Evolutionary conservation across 2,113 vertebrate genomes (phyloP).

Genomic region (Ranitomeya imitator): DNA sequence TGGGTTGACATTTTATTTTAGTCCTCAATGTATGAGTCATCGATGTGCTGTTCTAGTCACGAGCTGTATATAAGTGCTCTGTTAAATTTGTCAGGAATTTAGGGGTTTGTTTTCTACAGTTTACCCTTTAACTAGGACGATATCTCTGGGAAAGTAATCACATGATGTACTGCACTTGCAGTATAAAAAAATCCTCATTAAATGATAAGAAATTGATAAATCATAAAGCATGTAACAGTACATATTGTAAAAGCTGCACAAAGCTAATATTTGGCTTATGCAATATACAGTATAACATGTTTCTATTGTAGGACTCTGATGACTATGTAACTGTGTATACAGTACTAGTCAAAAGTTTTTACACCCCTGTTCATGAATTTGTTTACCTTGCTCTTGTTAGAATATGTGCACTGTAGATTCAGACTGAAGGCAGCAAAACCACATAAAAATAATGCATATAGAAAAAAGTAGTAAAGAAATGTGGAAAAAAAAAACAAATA

Average conservation of each 20-base stretch:
- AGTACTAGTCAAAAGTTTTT: no score
- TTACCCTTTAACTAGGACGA: not conserved
- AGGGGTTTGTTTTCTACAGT: conserved; percentile 16
- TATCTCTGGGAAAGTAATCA: not conserved
- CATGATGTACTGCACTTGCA: not conserved
- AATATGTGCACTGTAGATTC: no score
- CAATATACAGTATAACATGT: no score
- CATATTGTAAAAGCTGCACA: accelerated
- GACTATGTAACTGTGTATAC: no score
- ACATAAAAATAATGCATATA: no score
- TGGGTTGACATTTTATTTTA: conserved; percentile 40
- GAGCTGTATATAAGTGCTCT: not conserved
- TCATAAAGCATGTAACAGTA: not conserved
- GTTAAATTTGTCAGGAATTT: not conserved
- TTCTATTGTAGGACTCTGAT: no score
- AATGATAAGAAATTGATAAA: not conserved
- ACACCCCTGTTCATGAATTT: no score
- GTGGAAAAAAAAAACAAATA: no score
- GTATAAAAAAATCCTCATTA: not conserved
- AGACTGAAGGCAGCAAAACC: no score
- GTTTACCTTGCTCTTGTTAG: no score
- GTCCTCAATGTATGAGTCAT: conserved; percentile 25
- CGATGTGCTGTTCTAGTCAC: conserved; percentile 14
- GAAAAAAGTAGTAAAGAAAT: no score
- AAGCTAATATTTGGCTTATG: no score